Conservation (phyloP, 1,140 invertebrate genomes). For the Phthorimaea operculella region DNA sequence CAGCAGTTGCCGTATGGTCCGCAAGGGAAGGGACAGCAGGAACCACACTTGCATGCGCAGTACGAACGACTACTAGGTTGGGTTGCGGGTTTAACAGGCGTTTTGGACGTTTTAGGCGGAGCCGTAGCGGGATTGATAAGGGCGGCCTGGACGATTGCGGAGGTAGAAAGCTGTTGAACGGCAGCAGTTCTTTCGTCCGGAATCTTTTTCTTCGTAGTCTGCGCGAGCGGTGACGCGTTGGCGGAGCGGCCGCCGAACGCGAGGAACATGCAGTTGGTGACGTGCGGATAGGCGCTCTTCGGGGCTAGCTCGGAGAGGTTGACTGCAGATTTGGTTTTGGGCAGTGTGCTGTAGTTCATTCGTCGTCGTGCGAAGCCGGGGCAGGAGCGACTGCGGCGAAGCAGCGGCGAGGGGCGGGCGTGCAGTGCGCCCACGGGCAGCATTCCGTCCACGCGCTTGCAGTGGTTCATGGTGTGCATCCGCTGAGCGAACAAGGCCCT, state of each 20-base stretch:
- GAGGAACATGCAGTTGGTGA: too few relatives aligned
- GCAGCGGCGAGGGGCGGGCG: not conserved
- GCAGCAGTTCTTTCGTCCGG: too few relatives aligned
- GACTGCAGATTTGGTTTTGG: not conserved
- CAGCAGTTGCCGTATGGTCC: constrained; percentile 3
- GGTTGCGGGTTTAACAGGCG: too few relatives aligned
- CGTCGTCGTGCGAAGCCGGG: not conserved
- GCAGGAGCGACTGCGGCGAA: not conserved
- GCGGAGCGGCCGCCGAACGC: too few relatives aligned
- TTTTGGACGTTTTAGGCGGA: too few relatives aligned
- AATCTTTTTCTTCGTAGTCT: too few relatives aligned
- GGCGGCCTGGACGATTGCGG: too few relatives aligned
- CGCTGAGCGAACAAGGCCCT: not conserved
- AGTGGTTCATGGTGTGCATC: not conserved
- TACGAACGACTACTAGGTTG: too few relatives aligned
- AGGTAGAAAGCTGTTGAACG: too few relatives aligned
- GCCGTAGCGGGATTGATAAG: too few relatives aligned
- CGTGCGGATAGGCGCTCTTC: not conserved
- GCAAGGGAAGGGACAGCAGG: constrained; percentile 3
- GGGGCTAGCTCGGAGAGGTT: not conserved
- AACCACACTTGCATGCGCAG: not conserved
- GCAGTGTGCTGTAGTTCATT: not conserved
- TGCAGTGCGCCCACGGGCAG: not conserved
- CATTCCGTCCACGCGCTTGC: not conserved
- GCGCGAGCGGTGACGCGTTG: too few relatives aligned